Evolutionary conservation across 1,140 invertebrate genomes (phyloP), one percentile per base, ranked within the genome.

Genomic region (Arion vulgaris): DNA sequence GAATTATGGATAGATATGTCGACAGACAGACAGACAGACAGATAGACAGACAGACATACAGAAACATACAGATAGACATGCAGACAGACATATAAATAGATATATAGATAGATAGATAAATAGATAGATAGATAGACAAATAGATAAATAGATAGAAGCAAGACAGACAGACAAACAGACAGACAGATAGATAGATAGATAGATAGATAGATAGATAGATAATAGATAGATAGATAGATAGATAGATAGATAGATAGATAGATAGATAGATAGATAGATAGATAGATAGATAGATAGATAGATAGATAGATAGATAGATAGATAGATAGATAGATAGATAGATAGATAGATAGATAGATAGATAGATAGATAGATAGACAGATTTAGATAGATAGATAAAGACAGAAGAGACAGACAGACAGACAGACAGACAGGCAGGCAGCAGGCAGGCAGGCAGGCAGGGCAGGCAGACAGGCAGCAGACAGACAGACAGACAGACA

Each of bases 301-400:
- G 49, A 81, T 7, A 81, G 69, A 72, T 13, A 26, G 71, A 72
- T 13, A 72, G 38, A 72, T 26, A 72, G 71, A 72, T 5, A 41
- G 71, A 72, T 13, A 72, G 71, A 72, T 13, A 72, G 36, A 41
- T 34, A 71, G 68, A 71, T 34, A 71, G 68, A 71, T 13, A 71
- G 68, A 36, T 17, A 34, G 68, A 71, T 17, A 34, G n/a, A 71
- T 17, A 71, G n/a, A 71, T 34, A 71, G 68, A 71, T 71, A 71
- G 32, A 71, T 17, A 71, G 68, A 71, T 19, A 34, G 38, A 72
- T 7, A 72, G 45, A 71, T 45, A 72, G 39, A 80, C 13, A 71
- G 41, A 80, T n/a, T 36, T 9, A 57, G 2, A 57, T 9, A n/a
- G 9, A 57, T 9, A n/a, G 9, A 57, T 9, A n/a, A 15, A 57